A percentile compares a stretch with the other conserved stretches of the same genome.
Conservation (phyloP, 2,797 vertebrate genomes). For the Parotocinclus haroldoi region DNA sequence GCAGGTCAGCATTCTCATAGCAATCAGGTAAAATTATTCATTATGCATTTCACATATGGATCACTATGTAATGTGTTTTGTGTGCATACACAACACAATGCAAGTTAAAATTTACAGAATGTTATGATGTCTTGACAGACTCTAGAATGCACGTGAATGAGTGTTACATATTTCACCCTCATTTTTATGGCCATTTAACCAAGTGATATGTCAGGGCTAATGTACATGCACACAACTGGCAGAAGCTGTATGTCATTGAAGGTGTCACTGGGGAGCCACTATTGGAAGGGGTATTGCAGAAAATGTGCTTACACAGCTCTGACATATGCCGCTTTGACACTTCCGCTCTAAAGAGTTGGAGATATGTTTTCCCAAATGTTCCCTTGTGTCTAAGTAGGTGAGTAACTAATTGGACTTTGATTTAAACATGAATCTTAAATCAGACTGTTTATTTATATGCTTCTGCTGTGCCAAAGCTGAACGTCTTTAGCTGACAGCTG, state of each 20-base stretch:
- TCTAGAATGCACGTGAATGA: too few relatives aligned
- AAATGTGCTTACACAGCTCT: conserved; percentile 70
- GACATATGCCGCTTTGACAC: conserved; percentile 69
- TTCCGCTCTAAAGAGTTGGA: conserved; percentile 41
- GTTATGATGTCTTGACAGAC: too few relatives aligned
- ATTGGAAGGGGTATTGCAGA: conserved; percentile 52
- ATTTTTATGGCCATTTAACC: neutral
- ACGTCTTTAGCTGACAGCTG: neutral
- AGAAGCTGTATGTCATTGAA: conserved; percentile 3
- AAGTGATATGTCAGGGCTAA: neutral
- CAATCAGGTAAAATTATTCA: conserved; percentile 3
- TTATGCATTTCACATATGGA: conserved; percentile 3
- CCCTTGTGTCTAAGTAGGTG: neutral
- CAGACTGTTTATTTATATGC: too few relatives aligned
- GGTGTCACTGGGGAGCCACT: conserved; percentile 3
- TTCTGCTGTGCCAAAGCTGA: too few relatives aligned
- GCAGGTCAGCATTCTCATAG: conserved; percentile 26
- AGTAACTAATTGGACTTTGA: neutral
- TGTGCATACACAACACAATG: too few relatives aligned
- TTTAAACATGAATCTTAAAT: neutral
- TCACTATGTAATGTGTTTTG: neutral
- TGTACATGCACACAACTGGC: neutral
- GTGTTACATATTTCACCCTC: neutral
- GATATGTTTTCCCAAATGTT: neutral
- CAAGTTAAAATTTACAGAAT: too few relatives aligned